A percentile compares a stretch with the other conserved stretches of the same genome.
Conservation (phyloP, 2,888 invertebrate species). For the Dryadula phaetusa region DNA sequence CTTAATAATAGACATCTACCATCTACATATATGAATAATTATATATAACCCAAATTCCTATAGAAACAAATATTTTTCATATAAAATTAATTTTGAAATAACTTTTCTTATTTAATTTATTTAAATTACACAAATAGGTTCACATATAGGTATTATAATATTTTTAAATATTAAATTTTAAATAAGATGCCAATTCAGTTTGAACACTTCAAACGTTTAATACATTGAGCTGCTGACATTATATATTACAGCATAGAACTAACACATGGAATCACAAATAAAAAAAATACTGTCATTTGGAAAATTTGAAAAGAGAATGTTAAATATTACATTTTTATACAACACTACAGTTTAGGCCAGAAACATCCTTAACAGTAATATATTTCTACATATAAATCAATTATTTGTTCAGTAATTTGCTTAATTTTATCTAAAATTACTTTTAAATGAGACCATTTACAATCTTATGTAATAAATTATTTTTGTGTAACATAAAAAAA, state of each 20-base stretch:
- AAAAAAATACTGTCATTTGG: slow-evolving; percentile 8
- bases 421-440: slow-evolving; percentile 15
- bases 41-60: not conserved
- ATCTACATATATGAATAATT: not conserved
- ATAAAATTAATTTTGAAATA: not conserved
- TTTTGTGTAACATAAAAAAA: slow-evolving; percentile 1
- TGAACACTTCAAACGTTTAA: not conserved
- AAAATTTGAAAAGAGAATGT: not conserved
- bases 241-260: not conserved
- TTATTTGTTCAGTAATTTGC: slow-evolving; percentile 5
- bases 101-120: not conserved
- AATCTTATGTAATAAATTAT: slow-evolving; percentile 3
- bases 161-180: not conserved
- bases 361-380: not conserved
- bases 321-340: slow-evolving; percentile 1
- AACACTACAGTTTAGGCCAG: slow-evolving; percentile 18
- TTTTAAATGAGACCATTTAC: slow-evolving; percentile 33
- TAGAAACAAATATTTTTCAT: not conserved
- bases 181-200: not conserved
- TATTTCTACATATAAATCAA: not conserved
- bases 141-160: not conserved
- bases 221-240: slow-evolving; percentile 12
- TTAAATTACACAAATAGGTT: slow-evolving; percentile 3
- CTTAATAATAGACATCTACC: not conserved
- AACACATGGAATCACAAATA: not conserved